Percentiles rank a stretch among this genome's conserved stretches.
Conservation (phyloP, 2,797 vertebrate species). For the Cynodonichthys magdalenae region DNA sequence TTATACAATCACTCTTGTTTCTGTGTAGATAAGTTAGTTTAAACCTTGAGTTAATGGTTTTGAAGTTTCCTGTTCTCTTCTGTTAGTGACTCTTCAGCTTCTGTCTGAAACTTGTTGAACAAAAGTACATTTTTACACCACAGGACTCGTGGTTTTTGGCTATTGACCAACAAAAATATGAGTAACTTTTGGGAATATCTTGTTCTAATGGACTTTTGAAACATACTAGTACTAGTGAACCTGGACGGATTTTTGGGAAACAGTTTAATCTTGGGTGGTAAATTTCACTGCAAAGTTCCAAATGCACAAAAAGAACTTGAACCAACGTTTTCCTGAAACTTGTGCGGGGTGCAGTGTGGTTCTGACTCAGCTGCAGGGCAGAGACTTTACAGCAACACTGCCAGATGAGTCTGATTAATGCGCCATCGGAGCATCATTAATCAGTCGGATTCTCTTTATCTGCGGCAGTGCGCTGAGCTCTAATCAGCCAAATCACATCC, state of each 20-base stretch:
- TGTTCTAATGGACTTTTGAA: not conserved
- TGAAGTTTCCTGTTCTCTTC: conserved; percentile 21
- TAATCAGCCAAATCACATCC: conserved; percentile 1
- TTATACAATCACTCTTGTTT: conserved; percentile 65
- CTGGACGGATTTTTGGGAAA: no score
- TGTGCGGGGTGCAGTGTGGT: not conserved
- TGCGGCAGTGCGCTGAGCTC: not conserved
- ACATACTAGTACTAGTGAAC: not conserved
- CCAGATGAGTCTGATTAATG: not conserved
- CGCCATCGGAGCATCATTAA: not conserved
- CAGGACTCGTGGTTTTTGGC: not conserved
- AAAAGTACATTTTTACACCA: not conserved
- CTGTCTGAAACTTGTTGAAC: conserved; percentile 1
- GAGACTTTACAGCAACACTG: not conserved
- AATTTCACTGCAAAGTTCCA: no score
- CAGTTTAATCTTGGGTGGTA: not conserved
- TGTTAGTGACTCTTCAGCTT: conserved; percentile 22
- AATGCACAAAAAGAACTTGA: not conserved
- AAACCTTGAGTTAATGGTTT: conserved; percentile 19
- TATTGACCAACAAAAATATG: not conserved
- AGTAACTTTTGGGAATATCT: not conserved
- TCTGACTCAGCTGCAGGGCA: not conserved
- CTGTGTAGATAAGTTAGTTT: conserved; percentile 35
- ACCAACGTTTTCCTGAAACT: not conserved
- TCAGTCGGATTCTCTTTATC: not conserved